Conservation (phyloP, 2,888 invertebrate species). For the Mesorhabditis sp. region DNA sequence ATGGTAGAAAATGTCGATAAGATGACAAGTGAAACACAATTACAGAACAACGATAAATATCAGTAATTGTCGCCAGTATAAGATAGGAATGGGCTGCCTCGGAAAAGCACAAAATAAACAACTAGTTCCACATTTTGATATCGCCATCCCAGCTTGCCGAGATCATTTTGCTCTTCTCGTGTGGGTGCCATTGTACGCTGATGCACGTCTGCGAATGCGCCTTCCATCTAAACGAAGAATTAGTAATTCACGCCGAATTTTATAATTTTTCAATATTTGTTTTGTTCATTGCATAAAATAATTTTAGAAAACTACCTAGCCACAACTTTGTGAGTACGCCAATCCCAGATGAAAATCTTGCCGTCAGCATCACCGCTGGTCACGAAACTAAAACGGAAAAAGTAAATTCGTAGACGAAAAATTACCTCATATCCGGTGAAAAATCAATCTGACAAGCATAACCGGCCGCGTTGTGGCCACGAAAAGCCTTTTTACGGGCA, state of each 20-base stretch:
- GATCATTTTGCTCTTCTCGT: constrained; percentile 93
- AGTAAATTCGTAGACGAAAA: neutral
- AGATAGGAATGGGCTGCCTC: neutral
- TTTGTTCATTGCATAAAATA: neutral
- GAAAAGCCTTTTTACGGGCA: constrained; percentile 92
- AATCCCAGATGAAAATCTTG: constrained; percentile 97
- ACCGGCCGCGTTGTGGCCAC: constrained; percentile 98
- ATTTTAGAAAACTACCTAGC: constrained; percentile 65
- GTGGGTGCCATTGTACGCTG: constrained; percentile 91
- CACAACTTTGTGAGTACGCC: constrained; percentile 96
- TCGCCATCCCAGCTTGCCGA: constrained; percentile 98
- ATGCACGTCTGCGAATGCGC: constrained; percentile 98
- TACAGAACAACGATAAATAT: neutral
- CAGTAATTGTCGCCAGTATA: constrained; percentile 7
- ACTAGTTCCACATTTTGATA: constrained; percentile 95
- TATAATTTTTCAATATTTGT: neutral
- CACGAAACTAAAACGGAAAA: constrained; percentile 71
- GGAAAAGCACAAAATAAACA: neutral
- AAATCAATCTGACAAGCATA: constrained; percentile 95
- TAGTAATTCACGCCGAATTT: neutral
- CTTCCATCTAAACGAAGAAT: constrained; percentile 73
- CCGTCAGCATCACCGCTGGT: constrained; percentile 98
- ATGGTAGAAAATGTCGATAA: neutral
- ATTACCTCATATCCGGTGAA: constrained; percentile 93
- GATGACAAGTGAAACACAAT: neutral